A percentile compares a stretch with the other conserved stretches of the same genome.
Conservation (phyloP, 2,797 vertebrate genomes). For the Acridotheres tristis region DNA sequence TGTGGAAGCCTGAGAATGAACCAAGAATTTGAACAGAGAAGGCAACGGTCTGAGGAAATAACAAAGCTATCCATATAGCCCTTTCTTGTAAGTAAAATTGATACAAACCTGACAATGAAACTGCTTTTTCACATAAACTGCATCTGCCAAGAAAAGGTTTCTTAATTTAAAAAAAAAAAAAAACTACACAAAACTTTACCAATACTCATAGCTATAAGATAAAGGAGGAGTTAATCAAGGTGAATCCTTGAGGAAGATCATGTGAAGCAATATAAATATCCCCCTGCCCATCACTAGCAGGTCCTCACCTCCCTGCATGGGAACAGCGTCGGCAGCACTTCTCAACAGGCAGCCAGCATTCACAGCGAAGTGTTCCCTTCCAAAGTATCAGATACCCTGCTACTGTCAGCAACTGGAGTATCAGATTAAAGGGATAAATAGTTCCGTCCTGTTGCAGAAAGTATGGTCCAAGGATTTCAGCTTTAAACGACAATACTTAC, state of each 20-base stretch:
- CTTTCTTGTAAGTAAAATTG: neutral
- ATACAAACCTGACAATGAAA: neutral
- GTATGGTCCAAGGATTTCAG: neutral
- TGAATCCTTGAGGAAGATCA: conserved; percentile 5
- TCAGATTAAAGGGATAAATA: conserved; percentile 20
- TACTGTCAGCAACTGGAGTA: neutral
- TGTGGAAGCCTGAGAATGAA: neutral
- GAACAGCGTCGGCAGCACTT: neutral
- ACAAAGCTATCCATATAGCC: neutral
- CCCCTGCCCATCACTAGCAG: neutral
- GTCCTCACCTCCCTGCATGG: neutral
- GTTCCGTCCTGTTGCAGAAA: neutral
- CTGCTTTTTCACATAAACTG: neutral
- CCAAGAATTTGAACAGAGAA: neutral
- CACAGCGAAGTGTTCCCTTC: neutral
- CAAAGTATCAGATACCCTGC: neutral
- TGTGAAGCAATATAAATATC: neutral
- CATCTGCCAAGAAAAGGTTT: neutral
- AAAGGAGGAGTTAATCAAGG: conserved; percentile 21
- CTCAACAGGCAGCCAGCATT: neutral
- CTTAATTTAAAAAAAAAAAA: no score
- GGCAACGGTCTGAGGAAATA: neutral
- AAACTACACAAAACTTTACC: neutral
- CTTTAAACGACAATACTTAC: neutral
- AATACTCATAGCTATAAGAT: neutral